These are phyloP conservation scores for Cyprinus carpio DNA, from an alignment of 2,113 vertebrate species.

Conservation along the genomic window DNA sequence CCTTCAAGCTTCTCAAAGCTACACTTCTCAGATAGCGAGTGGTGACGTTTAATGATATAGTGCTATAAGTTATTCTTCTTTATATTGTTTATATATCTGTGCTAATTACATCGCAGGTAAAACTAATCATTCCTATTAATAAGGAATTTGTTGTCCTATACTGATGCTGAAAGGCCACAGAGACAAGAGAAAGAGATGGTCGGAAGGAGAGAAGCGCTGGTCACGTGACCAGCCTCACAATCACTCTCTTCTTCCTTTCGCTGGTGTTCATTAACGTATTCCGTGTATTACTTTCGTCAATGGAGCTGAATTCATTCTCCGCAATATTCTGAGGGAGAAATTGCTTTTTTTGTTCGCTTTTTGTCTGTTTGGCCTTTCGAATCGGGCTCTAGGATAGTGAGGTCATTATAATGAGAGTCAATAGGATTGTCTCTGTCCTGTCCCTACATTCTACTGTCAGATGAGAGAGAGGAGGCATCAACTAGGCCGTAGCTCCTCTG, in stretches of 20 bases:
- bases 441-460: conserved; percentile 99
- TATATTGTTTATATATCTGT: conserved; percentile 75
- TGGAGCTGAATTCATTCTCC: conserved; percentile 29
- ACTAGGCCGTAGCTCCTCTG: conserved; percentile 39
- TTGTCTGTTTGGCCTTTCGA: conserved; percentile 50
- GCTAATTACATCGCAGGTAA: conserved; percentile 72
- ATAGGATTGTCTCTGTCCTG: conserved; percentile 80
- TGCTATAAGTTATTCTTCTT: conserved; percentile 80
- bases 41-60: conserved; percentile 76
- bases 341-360: conserved; percentile 60
- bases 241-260: conserved; percentile 60
- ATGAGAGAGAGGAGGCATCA: conserved; percentile 78
- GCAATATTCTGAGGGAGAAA: neutral
- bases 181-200: conserved; percentile 48
- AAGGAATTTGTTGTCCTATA: conserved; percentile 76
- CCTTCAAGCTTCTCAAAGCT: conserved; percentile 69
- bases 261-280: conserved; percentile 66
- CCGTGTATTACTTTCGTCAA: conserved; percentile 33
- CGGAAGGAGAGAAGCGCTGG: conserved; percentile 42
- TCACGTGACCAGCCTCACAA: conserved; percentile 68
- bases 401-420: conserved; percentile 64
- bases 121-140: conserved; percentile 70
- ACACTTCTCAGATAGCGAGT: conserved; percentile 77
- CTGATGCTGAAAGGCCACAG: conserved; percentile 69
- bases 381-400: conserved; percentile 72